These are phyloP conservation scores for Daktulosphaira vitifoliae DNA, from an alignment of 1,140 invertebrate genomes.

Conservation along the genomic window DNA sequence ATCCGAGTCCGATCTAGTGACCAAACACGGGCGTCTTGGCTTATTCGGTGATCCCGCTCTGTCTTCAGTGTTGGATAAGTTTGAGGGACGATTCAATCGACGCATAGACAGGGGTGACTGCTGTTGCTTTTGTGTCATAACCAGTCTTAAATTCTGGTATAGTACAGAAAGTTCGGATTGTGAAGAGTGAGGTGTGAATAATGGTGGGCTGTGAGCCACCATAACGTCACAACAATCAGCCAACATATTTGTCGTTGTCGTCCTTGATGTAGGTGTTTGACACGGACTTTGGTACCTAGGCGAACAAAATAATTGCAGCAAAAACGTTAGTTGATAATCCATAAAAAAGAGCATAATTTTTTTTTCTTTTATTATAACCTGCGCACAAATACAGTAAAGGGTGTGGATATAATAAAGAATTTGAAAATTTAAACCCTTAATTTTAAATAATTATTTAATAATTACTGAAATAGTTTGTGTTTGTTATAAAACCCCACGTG, in stretches of 20 bases:
- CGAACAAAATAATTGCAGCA: conserved; percentile 7
- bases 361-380: neutral
- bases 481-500: neutral
- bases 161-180: conserved; percentile 39
- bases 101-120: conserved; percentile 42
- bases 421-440: neutral
- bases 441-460: neutral
- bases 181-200: conserved; percentile 52
- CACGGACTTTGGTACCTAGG: conserved; percentile 3
- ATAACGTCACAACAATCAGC: conserved; percentile 44
- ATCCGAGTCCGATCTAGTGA: conserved; percentile 42
- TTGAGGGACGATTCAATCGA: conserved; percentile 39
- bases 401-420: neutral
- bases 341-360: neutral
- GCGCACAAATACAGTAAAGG: neutral
- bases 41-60: conserved; percentile 41
- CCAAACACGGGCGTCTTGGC: conserved; percentile 46
- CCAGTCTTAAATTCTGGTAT: conserved; percentile 40
- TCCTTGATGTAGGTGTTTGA: neutral
- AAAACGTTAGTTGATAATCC: neutral
- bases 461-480: neutral
- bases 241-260: conserved; percentile 18
- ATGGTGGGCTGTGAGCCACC: conserved; percentile 58
- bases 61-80: conserved; percentile 41
- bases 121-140: conserved; percentile 43